These are phyloP conservation scores for Trissonchulus latispiculum DNA, from an alignment of 2,888 invertebrate genomes.

Conservation along the genomic window DNA sequence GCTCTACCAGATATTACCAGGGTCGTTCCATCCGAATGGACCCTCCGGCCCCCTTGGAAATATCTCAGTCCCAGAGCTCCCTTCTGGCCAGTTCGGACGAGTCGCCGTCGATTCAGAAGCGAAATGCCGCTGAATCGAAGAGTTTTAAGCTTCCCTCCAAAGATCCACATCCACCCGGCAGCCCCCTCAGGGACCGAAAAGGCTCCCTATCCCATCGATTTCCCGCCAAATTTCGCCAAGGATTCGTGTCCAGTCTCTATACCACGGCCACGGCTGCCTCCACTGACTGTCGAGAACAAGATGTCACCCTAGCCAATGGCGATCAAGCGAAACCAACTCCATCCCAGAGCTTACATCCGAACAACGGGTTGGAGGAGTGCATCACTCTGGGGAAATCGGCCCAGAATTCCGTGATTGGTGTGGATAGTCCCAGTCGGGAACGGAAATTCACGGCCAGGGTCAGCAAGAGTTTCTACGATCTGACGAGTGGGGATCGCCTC, in stretches of 20 bases:
- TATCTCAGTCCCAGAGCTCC: too few relatives aligned
- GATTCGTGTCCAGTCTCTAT: neutral
- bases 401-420: too few relatives aligned
- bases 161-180: too few relatives aligned
- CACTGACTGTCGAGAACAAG: neutral
- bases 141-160: too few relatives aligned
- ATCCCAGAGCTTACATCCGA: neutral
- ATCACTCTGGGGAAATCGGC: too few relatives aligned
- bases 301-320: neutral
- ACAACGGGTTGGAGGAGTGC: neutral
- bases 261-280: too few relatives aligned
- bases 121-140: too few relatives aligned
- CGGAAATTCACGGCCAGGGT: neutral
- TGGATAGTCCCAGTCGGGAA: neutral
- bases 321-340: neutral
- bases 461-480: constrained; percentile 15
- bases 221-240: neutral
- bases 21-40: too few relatives aligned
- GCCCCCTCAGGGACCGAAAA: neutral
- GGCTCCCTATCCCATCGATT: neutral
- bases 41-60: too few relatives aligned
- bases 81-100: too few relatives aligned
- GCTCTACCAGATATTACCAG: too few relatives aligned
- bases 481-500: neutral
- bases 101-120: too few relatives aligned